Evolutionary conservation across 2,113 vertebrate species (phyloP).

Genomic region (Alligator mississippiensis): DNA sequence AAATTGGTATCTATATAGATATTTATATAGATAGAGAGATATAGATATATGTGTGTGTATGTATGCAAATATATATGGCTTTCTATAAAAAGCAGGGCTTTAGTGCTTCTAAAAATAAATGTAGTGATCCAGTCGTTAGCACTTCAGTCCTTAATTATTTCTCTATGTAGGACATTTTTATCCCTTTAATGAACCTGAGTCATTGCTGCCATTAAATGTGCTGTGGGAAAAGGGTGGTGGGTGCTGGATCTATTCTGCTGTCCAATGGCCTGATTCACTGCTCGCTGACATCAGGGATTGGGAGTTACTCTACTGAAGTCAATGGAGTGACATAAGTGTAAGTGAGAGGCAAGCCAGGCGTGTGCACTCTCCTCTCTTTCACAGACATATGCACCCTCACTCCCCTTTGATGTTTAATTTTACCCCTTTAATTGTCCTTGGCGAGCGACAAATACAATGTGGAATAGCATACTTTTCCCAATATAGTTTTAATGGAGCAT

Average conservation of each 20-base stretch:
- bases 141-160: not conserved
- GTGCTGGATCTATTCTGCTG: not conserved
- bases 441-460: accelerated
- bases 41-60: too few relatives aligned
- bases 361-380: accelerated
- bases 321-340: not conserved
- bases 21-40: too few relatives aligned
- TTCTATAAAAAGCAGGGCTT: not conserved
- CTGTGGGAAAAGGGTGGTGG: too few relatives aligned
- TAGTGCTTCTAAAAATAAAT: not conserved
- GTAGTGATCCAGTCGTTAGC: not conserved
- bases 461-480: not conserved
- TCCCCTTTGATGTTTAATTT: not conserved
- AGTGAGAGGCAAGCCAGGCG: not conserved
- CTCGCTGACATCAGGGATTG: not conserved
- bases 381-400: accelerated
- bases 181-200: not conserved
- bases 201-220: not conserved
- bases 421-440: not conserved
- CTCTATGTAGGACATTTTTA: not conserved
- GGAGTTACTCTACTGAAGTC: not conserved
- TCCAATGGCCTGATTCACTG: not conserved
- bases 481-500: not conserved
- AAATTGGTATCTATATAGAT: not conserved
- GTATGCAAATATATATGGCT: not conserved